Percentiles rank a stretch among this genome's conserved stretches.
Conservation (phyloP, 1,140 invertebrate species). For the Hydropsyche tenuis region DNA sequence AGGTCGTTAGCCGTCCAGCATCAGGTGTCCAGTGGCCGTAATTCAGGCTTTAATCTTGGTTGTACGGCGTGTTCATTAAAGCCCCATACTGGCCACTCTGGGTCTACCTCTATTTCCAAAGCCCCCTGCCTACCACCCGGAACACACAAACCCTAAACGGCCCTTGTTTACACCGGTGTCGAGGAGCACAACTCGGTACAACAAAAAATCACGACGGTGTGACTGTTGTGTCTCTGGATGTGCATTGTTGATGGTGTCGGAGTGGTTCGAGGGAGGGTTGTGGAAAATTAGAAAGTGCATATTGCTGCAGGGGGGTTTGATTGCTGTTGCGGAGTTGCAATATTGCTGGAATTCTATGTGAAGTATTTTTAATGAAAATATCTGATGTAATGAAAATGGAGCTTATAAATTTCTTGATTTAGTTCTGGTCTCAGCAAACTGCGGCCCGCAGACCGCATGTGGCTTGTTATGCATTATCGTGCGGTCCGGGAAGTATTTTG, state of each 20-base stretch:
- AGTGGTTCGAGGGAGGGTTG: background rate
- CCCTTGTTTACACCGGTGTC: constrained; percentile 22
- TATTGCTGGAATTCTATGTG: too few relatives aligned
- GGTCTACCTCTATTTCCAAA: background rate
- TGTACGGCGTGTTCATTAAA: constrained; percentile 22
- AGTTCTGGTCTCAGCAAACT: too few relatives aligned
- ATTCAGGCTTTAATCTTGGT: constrained; percentile 26
- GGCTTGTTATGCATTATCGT: too few relatives aligned
- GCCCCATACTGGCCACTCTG: background rate
- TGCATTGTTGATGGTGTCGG: background rate
- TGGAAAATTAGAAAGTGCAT: background rate
- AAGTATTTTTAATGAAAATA: too few relatives aligned
- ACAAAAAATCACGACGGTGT: too few relatives aligned
- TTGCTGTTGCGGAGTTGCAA: too few relatives aligned
- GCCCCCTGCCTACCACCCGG: background rate
- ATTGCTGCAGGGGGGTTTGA: background rate
- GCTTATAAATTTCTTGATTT: too few relatives aligned
- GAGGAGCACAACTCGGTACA: background rate
- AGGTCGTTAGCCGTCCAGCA: background rate
- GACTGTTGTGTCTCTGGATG: background rate
- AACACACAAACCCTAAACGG: constrained; percentile 3
- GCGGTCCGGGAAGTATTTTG: too few relatives aligned
- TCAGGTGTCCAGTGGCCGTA: constrained; percentile 19
- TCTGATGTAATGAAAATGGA: too few relatives aligned
- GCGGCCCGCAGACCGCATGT: too few relatives aligned